These are phyloP conservation scores for Alsophila aescularia DNA, from an alignment of 2,888 invertebrate genomes.

Conservation along the genomic window DNA sequence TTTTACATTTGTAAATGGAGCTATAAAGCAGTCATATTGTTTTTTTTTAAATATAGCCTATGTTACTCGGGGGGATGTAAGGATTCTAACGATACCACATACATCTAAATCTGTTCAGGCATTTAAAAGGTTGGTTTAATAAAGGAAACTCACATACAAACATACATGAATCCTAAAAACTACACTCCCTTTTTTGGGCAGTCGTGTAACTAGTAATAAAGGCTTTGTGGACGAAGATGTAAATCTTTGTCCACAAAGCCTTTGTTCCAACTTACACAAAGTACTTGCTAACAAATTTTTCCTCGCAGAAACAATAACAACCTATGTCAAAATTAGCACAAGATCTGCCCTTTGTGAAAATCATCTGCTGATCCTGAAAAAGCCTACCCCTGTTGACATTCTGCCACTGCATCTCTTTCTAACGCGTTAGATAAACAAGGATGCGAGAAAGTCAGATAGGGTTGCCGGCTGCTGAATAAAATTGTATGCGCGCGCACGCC, in stretches of 20 bases:
- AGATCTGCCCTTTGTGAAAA: constrained; percentile 45
- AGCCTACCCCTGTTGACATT: constrained; percentile 54
- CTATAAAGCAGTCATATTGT: too few relatives aligned
- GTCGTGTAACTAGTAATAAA: too few relatives aligned
- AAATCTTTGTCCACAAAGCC: not conserved
- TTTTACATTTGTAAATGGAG: too few relatives aligned
- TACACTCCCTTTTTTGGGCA: too few relatives aligned
- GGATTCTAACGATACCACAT: too few relatives aligned
- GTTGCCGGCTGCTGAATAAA: constrained; percentile 27
- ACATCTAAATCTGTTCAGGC: too few relatives aligned
- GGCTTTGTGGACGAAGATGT: too few relatives aligned
- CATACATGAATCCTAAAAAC: too few relatives aligned
- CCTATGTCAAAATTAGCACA: constrained; percentile 41
- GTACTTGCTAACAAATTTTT: not conserved
- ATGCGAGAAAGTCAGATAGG: constrained; percentile 15
- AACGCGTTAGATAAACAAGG: constrained; percentile 29
- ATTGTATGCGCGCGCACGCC: constrained; percentile 53
- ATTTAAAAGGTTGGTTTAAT: too few relatives aligned
- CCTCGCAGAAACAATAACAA: constrained; percentile 30
- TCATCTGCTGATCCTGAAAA: constrained; percentile 50
- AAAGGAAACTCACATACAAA: too few relatives aligned
- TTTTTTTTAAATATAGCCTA: too few relatives aligned
- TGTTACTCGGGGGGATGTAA: too few relatives aligned
- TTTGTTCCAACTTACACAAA: not conserved
- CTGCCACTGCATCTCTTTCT: constrained; percentile 40